Conservation (phyloP, 2,888 invertebrate genomes). For the Anodontia alba region DNA sequence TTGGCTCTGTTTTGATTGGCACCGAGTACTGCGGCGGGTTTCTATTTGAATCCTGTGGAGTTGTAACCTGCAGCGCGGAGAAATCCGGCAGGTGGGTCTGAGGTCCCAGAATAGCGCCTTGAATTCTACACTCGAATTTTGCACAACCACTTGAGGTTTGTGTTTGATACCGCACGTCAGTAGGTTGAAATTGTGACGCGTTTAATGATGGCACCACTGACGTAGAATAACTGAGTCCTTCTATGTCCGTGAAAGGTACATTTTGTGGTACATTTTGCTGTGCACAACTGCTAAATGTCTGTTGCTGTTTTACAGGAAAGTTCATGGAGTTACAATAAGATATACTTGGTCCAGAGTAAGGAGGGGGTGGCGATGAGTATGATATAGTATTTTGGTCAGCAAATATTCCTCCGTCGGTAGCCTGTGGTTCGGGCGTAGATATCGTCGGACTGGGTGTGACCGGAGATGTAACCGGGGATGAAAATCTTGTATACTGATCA, state of each 20-base stretch:
- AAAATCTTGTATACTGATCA: constrained; percentile 73
- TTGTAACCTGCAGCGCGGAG: constrained; percentile 72
- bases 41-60: constrained; percentile 48
- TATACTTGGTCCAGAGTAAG: constrained; percentile 69
- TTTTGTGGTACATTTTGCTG: constrained; percentile 65
- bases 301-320: constrained; percentile 88
- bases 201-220: constrained; percentile 34
- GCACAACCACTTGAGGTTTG: constrained; percentile 63
- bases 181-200: constrained; percentile 62
- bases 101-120: constrained; percentile 47
- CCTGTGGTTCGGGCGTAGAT: constrained; percentile 76
- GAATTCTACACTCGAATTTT: constrained; percentile 70
- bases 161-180: constrained; percentile 59
- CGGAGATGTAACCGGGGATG: constrained; percentile 70
- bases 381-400: constrained; percentile 61
- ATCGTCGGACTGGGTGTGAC: constrained; percentile 73
- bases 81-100: constrained; percentile 79
- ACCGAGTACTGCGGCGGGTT: constrained; percentile 62
- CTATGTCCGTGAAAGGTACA: constrained; percentile 44
- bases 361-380: constrained; percentile 73
- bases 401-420: constrained; percentile 57
- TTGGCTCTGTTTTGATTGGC: constrained; percentile 79
- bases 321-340: constrained; percentile 76
- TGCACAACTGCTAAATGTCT: constrained; percentile 88
- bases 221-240: constrained; percentile 45